phyloP scores from a whole-genome alignment of 2,888 invertebrate genomes.

The Cryptus armator region DNA sequence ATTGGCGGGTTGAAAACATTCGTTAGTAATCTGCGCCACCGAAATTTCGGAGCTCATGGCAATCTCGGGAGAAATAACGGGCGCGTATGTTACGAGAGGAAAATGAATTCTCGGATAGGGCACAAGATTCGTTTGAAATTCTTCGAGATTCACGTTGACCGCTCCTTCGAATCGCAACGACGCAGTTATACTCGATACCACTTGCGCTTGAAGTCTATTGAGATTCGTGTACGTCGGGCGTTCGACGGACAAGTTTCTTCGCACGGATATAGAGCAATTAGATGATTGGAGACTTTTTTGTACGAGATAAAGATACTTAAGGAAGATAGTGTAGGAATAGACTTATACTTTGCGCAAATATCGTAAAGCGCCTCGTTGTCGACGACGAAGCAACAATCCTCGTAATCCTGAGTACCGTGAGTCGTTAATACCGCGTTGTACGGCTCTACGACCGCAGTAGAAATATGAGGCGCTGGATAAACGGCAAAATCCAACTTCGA shows the following conservation, averaged over 20 bases:
- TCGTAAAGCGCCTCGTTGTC: slow-evolving; percentile 92
- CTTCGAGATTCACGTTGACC: slow-evolving; percentile 89
- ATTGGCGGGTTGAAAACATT: slow-evolving; percentile 93
- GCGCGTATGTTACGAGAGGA: slow-evolving; percentile 92
- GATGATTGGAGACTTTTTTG: background rate
- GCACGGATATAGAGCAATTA: background rate
- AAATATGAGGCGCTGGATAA: slow-evolving; percentile 94
- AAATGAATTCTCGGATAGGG: slow-evolving; percentile 96
- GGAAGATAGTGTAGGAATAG: too few relatives aligned
- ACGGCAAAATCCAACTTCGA: slow-evolving; percentile 90
- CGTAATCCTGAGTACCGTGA: slow-evolving; percentile 89
- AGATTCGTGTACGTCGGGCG: slow-evolving; percentile 95
- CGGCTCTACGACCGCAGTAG: slow-evolving; percentile 92
- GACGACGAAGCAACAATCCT: slow-evolving; percentile 90
- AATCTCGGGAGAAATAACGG: slow-evolving; percentile 88
- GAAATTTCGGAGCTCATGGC: slow-evolving; percentile 89
- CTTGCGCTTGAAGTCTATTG: slow-evolving; percentile 92
- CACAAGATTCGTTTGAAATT: slow-evolving; percentile 93
- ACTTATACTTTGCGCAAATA: slow-evolving; percentile 87
- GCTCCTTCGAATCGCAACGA: slow-evolving; percentile 90
- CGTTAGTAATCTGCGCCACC: slow-evolving; percentile 90
- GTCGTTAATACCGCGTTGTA: slow-evolving; percentile 91
- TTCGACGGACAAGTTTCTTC: slow-evolving; percentile 89
- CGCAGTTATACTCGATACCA: slow-evolving; percentile 90
- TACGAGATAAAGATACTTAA: too few relatives aligned